Evolutionary conservation across 2,113 vertebrate genomes (phyloP), one percentile per base, ranked within the genome.

Genomic region (Thalassarche chlororhynchos): DNA sequence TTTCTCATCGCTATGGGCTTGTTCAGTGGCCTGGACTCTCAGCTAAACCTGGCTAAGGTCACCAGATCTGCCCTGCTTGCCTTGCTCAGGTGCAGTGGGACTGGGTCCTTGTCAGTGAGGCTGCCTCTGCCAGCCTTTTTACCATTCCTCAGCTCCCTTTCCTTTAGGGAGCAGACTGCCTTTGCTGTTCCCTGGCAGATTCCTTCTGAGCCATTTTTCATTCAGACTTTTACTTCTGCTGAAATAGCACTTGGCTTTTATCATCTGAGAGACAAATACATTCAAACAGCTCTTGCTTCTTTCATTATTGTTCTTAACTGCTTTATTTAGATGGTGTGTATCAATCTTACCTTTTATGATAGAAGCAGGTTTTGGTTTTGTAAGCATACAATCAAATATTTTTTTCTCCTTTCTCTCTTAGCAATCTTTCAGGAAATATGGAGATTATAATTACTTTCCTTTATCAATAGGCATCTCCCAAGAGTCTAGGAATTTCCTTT

Each of bases 391-490:
- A 49, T 64, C 47, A 84, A 66, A 12, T 80, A 3, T 51, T n/a
- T 83, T 77, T 77, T 86, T 21, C 25, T 70, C 11, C 76, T 87
- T 88, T 68, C 46, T 51, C 24, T 70, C 66, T 65, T 40, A 78
- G 31, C 31, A 57, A 46, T 38, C 36, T 80, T 89, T 87, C 57
- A 89, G 49, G n/a, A 89, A 92, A 91, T 32, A 68, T 0, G 1
- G 36, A 74, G 52, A 87, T 82, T 75, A 54, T 46, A 85, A 91
- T 57, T 7, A 3, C 57, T 65, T 84, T 80, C 51, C 12, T 46
- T 92, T 90, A 76, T 91, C 92, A 95, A 89, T 8, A 93, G 44
- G 25, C 66, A 58, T 54, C 54, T 91, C 58, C 65, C 25, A 78
- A 6, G 8, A 72, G 57, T 57, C 61, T 32, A 72, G 34, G 31